Evolutionary conservation across 1,140 invertebrate genomes (phyloP).

Genomic region (Idris sp.): DNA sequence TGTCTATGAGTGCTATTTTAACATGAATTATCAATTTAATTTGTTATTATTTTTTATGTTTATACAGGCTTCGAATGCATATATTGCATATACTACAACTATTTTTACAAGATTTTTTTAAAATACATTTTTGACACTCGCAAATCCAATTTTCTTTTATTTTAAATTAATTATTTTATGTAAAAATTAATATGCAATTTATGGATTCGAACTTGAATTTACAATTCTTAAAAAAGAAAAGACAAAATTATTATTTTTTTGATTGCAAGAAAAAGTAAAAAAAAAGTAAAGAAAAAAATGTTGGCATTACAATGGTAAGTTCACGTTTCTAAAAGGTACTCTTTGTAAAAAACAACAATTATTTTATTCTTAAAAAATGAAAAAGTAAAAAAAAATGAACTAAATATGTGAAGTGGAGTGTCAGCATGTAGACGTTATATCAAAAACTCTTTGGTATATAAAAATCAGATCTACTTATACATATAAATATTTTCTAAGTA

Average conservation of each 20-base stretch:
- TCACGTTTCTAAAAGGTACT: conserved; percentile 31
- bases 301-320: conserved; percentile 44
- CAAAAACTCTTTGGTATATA: conserved; percentile 69
- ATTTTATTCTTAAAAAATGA: too few species aligned
- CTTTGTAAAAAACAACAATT: conserved; percentile 18
- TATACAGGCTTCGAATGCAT: conserved; percentile 40
- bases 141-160: too few species aligned
- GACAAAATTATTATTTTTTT: too few species aligned
- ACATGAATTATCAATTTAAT: conserved; percentile 27
- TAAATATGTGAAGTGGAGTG: conserved; percentile 22
- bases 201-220: conserved; percentile 64
- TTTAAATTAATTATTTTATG: too few species aligned
- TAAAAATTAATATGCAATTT: conserved; percentile 39
- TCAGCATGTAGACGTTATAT: conserved; percentile 46
- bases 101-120: too few species aligned
- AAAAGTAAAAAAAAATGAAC: conserved; percentile 21
- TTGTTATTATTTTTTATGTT: conserved; percentile 6
- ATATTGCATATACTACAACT: too few species aligned
- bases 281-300: too few species aligned
- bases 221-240: too few species aligned
- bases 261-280: too few species aligned
- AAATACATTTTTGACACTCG: too few species aligned
- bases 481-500: conserved; percentile 64
- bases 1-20: conserved; percentile 59
- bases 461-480: conserved; percentile 65